These are phyloP conservation scores for Arrhamphus sclerolepis DNA, from an alignment of 2,797 vertebrate genomes.

Conservation along the genomic window DNA sequence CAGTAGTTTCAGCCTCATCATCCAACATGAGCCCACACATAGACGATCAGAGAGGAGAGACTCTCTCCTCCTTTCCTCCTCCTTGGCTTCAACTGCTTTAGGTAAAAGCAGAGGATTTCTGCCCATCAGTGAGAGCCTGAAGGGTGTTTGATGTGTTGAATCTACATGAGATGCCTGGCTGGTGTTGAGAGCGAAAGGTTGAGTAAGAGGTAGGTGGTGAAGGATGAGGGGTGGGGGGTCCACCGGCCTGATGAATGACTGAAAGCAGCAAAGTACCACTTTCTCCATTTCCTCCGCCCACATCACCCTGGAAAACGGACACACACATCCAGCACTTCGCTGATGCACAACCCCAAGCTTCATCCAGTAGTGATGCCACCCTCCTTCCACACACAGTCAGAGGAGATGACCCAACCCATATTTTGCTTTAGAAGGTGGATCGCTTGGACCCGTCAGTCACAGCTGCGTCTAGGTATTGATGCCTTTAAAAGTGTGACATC, in stretches of 20 bases:
- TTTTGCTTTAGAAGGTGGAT: conserved; percentile 56
- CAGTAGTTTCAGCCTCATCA: conserved; percentile 45
- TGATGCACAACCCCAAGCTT: conserved; percentile 30
- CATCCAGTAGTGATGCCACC: conserved; percentile 30
- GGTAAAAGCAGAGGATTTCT: conserved; percentile 38
- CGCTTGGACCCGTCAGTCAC: conserved; percentile 71
- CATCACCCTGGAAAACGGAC: conserved; percentile 40
- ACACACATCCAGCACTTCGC: conserved; percentile 36
- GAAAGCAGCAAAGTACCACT: conserved; percentile 56
- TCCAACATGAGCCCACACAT: conserved; percentile 45
- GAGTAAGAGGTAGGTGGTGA: conserved; percentile 47
- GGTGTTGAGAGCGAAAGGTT: conserved; percentile 40
- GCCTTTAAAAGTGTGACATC: conserved; percentile 67
- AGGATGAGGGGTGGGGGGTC: conserved; percentile 53
- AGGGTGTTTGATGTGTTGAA: conserved; percentile 54
- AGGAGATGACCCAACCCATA: conserved; percentile 37
- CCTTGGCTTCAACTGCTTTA: conserved; percentile 33
- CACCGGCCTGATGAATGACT: conserved; percentile 74
- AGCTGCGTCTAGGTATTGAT: conserved; percentile 58
- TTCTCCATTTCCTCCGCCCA: conserved; percentile 49
- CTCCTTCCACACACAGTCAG: background rate
- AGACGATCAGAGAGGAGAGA: conserved; percentile 50
- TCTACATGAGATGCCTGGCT: conserved; percentile 63
- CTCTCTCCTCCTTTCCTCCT: conserved; percentile 22
- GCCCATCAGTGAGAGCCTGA: conserved; percentile 54